Evolutionary conservation across 2,797 vertebrate species (phyloP).

Genomic region (Coccyzus lansbergi): DNA sequence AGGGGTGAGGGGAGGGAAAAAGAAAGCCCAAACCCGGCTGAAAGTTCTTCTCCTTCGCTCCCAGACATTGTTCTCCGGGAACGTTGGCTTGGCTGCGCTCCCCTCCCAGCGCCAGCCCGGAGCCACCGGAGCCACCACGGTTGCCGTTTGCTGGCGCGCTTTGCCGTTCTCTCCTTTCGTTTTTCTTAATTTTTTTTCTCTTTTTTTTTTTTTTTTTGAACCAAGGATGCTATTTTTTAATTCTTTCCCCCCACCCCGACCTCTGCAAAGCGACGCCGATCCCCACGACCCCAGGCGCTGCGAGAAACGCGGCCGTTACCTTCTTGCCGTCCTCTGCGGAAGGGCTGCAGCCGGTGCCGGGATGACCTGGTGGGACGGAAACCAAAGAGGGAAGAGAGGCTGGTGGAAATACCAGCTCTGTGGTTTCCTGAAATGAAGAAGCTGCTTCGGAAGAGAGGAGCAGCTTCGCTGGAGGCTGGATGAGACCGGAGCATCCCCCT

Average conservation of each 20-base stretch:
- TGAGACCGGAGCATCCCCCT: neutral
- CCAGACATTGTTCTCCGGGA: constrained; percentile 69
- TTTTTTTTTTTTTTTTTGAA: too few species aligned
- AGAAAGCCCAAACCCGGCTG: constrained; percentile 10
- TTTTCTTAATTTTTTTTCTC: neutral
- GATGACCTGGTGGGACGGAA: neutral
- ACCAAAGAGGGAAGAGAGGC: neutral
- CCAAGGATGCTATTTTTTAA: neutral
- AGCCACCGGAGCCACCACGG: neutral
- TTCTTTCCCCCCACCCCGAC: neutral
- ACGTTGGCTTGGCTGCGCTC: constrained; percentile 57
- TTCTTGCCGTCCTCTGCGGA: neutral
- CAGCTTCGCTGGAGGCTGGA: neutral
- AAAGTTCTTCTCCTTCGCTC: constrained; percentile 56
- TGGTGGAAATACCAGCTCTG: neutral
- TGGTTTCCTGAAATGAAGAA: neutral
- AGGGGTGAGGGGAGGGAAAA: accelerated
- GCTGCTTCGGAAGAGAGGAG: constrained; percentile 18
- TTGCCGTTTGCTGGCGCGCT: constrained; percentile 6
- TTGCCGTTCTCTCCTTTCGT: constrained; percentile 16
- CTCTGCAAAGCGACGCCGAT: constrained; percentile 17
- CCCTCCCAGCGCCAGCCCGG: constrained; percentile 9
- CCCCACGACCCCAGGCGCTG: neutral
- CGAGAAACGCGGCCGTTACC: neutral
- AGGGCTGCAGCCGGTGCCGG: neutral